A percentile compares a stretch with the other conserved stretches of the same genome.
Evolutionary conservation across 2,113 vertebrate species (phyloP).

Genomic region (Strix uralensis): DNA sequence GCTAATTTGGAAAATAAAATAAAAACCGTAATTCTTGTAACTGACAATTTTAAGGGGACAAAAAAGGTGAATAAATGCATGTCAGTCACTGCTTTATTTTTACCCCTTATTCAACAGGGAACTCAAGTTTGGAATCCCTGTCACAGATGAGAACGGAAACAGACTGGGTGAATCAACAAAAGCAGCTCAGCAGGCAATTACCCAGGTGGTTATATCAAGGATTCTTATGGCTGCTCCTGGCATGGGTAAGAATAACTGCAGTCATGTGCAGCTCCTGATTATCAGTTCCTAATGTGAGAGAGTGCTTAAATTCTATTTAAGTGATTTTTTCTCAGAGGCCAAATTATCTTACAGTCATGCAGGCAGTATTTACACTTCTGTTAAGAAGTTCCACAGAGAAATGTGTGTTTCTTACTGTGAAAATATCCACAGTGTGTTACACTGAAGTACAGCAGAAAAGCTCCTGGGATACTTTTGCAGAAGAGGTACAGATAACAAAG

Average conservation of each 20-base stretch:
- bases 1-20: not conserved
- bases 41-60: not conserved
- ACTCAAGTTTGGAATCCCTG: conserved; percentile 89
- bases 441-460: not conserved
- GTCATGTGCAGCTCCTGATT: not conserved
- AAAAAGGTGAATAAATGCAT: not conserved
- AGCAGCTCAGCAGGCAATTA: conserved; percentile 93
- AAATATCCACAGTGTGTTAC: not conserved
- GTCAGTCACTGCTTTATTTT: not conserved
- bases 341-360: not conserved
- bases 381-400: not conserved
- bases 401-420: not conserved
- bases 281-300: not conserved
- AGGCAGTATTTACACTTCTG: not conserved
- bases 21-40: not conserved
- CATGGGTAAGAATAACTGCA: conserved; percentile 84
- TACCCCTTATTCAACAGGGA: conserved; percentile 76
- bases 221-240: conserved; percentile 97
- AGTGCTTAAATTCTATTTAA: not conserved
- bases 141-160: conserved; percentile 90
- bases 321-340: not conserved
- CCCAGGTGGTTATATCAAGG: conserved; percentile 93
- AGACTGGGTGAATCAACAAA: conserved; percentile 91
- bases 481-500: not conserved
- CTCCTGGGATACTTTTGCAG: not conserved